Percentiles rank a stretch among this genome's conserved stretches.
These are phyloP conservation scores for Elysia crispata DNA, from an alignment of 2,888 invertebrate species.

Conservation along the genomic window DNA sequence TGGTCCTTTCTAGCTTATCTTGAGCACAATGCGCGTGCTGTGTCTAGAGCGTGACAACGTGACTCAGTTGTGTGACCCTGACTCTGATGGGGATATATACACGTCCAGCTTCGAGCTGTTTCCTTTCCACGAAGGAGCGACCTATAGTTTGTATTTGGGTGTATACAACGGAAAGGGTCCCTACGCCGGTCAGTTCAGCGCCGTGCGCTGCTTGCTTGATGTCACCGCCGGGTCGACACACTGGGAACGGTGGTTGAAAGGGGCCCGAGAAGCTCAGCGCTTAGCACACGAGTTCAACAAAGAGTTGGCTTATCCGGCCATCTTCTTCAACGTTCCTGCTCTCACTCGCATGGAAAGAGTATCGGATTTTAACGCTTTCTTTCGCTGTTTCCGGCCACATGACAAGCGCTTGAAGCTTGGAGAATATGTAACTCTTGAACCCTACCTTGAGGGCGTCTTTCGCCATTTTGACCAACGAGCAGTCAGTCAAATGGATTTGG, in stretches of 20 bases:
- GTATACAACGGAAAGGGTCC: constrained; percentile 52
- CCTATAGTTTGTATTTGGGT: constrained; percentile 53
- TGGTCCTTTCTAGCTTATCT: too few relatives aligned
- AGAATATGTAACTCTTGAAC: constrained; percentile 53
- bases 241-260: constrained; percentile 43
- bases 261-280: constrained; percentile 39
- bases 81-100: constrained; percentile 42
- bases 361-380: constrained; percentile 51
- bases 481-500: neutral
- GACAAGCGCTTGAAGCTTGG: constrained; percentile 49
- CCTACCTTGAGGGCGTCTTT: constrained; percentile 48
- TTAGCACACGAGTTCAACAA: constrained; percentile 51
- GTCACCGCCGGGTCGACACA: constrained; percentile 21
- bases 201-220: constrained; percentile 50
- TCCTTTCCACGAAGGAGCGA: constrained; percentile 56
- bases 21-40: constrained; percentile 47
- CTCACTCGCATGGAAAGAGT: constrained; percentile 49
- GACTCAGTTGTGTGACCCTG: constrained; percentile 44
- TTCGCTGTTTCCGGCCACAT: constrained; percentile 50
- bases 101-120: constrained; percentile 54
- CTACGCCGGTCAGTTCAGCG: constrained; percentile 51
- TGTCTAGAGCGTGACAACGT: constrained; percentile 55
- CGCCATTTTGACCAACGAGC: neutral
- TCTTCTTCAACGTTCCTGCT: constrained; percentile 47
- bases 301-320: constrained; percentile 27